Conservation (phyloP, 2,797 vertebrate species). For the Kryptopterus vitreolus region DNA sequence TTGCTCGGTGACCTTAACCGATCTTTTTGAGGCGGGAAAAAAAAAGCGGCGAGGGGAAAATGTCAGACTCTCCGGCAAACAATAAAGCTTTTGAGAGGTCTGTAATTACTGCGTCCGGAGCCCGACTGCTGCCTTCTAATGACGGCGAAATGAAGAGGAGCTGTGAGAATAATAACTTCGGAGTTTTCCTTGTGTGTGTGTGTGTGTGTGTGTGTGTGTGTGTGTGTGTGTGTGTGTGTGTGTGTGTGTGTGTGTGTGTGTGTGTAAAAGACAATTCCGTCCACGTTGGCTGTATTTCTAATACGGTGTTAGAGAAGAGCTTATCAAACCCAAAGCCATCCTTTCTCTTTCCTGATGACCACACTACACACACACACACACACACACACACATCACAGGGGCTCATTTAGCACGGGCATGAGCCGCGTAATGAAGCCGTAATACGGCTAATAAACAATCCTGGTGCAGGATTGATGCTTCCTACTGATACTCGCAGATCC, state of each 20-base stretch:
- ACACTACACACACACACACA: too few relatives aligned
- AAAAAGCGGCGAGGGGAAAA: not conserved
- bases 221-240: not conserved
- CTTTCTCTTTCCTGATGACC: not conserved
- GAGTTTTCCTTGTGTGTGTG: not conserved
- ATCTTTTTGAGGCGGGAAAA: slow-evolving; percentile 8
- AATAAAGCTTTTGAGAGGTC: slow-evolving; percentile 7
- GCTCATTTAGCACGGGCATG: slow-evolving; percentile 19
- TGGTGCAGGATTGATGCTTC: slow-evolving; percentile 1
- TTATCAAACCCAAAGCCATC: not conserved
- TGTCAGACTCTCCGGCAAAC: slow-evolving; percentile 29
- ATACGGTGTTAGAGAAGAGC: not conserved
- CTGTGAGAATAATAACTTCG: slow-evolving; percentile 17
- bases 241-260: not conserved
- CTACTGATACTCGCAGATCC: not conserved
- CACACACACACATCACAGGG: too few relatives aligned
- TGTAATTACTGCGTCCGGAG: not conserved
- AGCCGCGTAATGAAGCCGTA: slow-evolving; percentile 15
- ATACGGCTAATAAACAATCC: not conserved
- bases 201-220: not conserved
- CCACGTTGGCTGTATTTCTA: not conserved
- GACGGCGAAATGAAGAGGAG: slow-evolving; percentile 22
- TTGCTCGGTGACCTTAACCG: slow-evolving; percentile 6
- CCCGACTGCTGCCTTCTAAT: not conserved
- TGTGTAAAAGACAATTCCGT: not conserved